A percentile compares a stretch with the other conserved stretches of the same genome.
These are phyloP conservation scores for Melanchra persicariae DNA, from an alignment of 2,888 invertebrate species.

Conservation along the genomic window DNA sequence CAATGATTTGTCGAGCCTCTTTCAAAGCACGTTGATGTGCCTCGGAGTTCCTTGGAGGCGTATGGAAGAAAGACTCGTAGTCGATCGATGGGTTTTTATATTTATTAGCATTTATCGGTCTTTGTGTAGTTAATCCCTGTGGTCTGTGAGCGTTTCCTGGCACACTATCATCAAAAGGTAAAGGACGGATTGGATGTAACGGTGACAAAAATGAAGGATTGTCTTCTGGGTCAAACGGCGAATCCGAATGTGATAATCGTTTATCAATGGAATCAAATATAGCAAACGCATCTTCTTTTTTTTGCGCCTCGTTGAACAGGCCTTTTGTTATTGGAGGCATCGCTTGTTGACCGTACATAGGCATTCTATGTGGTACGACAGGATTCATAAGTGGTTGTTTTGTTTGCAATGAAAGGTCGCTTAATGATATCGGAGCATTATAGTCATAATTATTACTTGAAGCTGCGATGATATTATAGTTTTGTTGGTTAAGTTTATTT, in stretches of 20 bases:
- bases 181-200: not conserved
- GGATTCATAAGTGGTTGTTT: not conserved
- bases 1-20: constrained; percentile 71
- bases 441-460: constrained; percentile 3
- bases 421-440: constrained; percentile 2
- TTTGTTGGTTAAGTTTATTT: constrained; percentile 2
- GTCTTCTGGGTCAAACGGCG: not conserved
- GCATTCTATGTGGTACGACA: constrained; percentile 5
- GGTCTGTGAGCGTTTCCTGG: not conserved
- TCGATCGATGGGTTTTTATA: constrained; percentile 33
- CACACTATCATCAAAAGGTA: constrained; percentile 4
- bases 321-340: constrained; percentile 6
- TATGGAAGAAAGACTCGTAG: constrained; percentile 57
- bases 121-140: constrained; percentile 23
- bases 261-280: constrained; percentile 10
- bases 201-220: not conserved
- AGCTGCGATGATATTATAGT: constrained; percentile 7
- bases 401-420: constrained; percentile 5
- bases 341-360: not conserved
- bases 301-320: not conserved
- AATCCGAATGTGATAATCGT: constrained; percentile 1
- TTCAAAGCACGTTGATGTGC: constrained; percentile 64
- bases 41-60: constrained; percentile 25
- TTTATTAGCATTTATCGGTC: constrained; percentile 17
- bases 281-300: not conserved